Conservation (phyloP, 2,888 invertebrate species). For the Stenolophus ochropezus region DNA sequence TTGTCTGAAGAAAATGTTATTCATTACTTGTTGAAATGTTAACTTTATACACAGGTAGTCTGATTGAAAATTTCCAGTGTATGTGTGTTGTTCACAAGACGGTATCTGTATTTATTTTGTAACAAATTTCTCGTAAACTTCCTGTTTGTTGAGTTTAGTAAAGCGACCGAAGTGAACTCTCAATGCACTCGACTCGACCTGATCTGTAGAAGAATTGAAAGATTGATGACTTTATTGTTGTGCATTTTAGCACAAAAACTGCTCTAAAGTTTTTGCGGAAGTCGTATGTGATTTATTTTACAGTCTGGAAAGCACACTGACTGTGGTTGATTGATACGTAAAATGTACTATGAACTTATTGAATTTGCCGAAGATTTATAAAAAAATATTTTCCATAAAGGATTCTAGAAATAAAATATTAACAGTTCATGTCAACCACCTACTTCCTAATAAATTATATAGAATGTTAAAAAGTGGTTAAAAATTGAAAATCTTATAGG, state of each 20-base stretch:
- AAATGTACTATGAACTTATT: neutral
- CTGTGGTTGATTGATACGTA: slow-evolving; percentile 5
- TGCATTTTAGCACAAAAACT: slow-evolving; percentile 19
- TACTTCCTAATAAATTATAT: too few species aligned
- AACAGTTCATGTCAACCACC: too few species aligned
- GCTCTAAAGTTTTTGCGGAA: neutral
- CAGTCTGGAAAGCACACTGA: neutral
- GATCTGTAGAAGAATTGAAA: slow-evolving; percentile 25
- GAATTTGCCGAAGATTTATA: neutral
- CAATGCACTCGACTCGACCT: neutral
- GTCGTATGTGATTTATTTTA: slow-evolving; percentile 11
- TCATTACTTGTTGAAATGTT: too few species aligned
- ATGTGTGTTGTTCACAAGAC: neutral
- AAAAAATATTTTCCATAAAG: too few species aligned
- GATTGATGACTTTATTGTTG: slow-evolving; percentile 41
- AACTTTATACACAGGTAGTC: too few species aligned
- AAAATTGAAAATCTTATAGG: too few species aligned
- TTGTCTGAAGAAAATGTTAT: too few species aligned
- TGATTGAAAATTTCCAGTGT: too few species aligned
- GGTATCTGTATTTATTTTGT: slow-evolving; percentile 20
- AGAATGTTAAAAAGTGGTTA: too few species aligned
- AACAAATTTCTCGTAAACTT: slow-evolving; percentile 12
- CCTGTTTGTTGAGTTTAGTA: slow-evolving; percentile 23
- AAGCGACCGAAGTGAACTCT: neutral
- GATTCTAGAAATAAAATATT: too few species aligned